phyloP scores from a whole-genome alignment of 2,797 vertebrate species.

The Paedocypris micromegethes region DNA sequence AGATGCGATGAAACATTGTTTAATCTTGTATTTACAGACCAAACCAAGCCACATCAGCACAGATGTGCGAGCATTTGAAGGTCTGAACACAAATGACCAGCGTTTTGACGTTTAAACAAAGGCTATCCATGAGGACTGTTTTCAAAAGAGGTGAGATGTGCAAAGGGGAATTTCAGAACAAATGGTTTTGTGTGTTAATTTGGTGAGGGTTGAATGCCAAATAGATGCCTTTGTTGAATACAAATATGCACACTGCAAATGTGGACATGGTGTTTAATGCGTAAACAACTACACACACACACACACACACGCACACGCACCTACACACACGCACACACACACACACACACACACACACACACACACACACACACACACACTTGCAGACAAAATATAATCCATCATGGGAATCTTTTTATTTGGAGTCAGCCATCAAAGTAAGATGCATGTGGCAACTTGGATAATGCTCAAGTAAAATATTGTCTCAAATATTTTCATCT shows the following conservation, averaged over 20 bases:
- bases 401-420: not conserved
- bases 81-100: constrained; percentile 19
- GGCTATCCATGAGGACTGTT: constrained; percentile 17
- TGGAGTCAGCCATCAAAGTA: constrained; percentile 1
- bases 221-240: constrained; percentile 27
- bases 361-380: too few relatives aligned
- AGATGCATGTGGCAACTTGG: not conserved
- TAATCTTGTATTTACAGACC: constrained; percentile 45
- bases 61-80: constrained; percentile 25
- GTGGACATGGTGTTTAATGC: constrained; percentile 4
- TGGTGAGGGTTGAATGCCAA: constrained; percentile 1
- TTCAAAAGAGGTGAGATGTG: constrained; percentile 23
- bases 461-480: not conserved
- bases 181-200: constrained; percentile 40
- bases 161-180: constrained; percentile 33
- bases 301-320: constrained; percentile 1
- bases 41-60: constrained; percentile 35
- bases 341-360: too few relatives aligned
- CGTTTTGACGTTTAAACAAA: constrained; percentile 21
- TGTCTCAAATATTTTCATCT: constrained; percentile 8
- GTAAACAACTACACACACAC: constrained; percentile 13
- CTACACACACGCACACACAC: not conserved
- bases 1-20: constrained; percentile 17
- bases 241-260: constrained; percentile 15
- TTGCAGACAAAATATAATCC: not conserved